These are phyloP conservation scores for Petrocephalus schoutedeni DNA, from an alignment of 2,797 vertebrate species.

Conservation along the genomic window DNA sequence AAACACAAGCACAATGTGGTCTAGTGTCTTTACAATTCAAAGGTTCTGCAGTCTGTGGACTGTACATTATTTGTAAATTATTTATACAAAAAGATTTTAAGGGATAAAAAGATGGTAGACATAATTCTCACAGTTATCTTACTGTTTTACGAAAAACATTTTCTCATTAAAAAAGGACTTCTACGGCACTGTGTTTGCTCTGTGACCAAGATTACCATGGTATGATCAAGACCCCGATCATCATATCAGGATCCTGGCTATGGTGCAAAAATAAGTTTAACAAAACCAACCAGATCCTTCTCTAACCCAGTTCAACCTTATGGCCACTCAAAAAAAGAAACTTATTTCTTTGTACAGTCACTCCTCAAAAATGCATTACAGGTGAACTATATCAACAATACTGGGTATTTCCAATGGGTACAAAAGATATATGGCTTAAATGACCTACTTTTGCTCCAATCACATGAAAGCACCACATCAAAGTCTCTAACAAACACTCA, in stretches of 20 bases:
- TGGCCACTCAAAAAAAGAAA: background rate
- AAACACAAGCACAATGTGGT: background rate
- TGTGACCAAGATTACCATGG: background rate
- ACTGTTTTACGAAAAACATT: background rate
- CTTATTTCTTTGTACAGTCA: background rate
- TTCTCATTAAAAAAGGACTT: background rate
- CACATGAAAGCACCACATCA: constrained; percentile 12
- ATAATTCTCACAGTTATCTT: too few species aligned
- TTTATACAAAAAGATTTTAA: background rate
- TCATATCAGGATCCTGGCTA: background rate
- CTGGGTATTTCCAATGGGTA: background rate
- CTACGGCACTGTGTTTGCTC: background rate
- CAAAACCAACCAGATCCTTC: background rate
- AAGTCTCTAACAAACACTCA: background rate
- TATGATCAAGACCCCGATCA: background rate
- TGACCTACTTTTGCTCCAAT: constrained; percentile 35
- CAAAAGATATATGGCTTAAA: constrained; percentile 23
- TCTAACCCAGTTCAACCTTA: background rate
- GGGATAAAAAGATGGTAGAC: too few species aligned
- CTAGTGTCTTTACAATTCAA: background rate
- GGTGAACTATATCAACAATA: background rate
- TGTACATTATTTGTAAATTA: background rate
- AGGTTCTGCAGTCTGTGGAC: background rate
- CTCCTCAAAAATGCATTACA: background rate
- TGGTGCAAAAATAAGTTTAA: background rate